A percentile compares a stretch with the other conserved stretches of the same genome.
Evolutionary conservation across 2,113 vertebrate genomes (phyloP).

Genomic region (Pogonocichla stellata): DNA sequence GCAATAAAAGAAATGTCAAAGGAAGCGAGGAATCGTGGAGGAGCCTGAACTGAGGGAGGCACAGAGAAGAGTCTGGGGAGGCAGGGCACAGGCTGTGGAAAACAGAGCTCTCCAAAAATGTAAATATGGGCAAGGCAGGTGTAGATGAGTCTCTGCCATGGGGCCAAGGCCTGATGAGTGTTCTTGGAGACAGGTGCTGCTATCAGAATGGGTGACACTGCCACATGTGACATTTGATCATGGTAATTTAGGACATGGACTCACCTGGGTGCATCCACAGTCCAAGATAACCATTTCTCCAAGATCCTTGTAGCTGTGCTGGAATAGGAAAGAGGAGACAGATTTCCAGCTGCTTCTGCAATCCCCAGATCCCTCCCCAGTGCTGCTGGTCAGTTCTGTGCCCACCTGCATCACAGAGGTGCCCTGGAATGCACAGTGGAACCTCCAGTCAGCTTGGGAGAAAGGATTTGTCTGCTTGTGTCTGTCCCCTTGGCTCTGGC

Average conservation of each 20-base stretch:
- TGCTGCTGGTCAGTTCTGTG: background rate
- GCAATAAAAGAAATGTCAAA: constrained; percentile 41
- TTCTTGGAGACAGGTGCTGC: background rate
- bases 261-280: background rate
- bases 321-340: background rate
- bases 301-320: background rate
- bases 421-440: background rate
- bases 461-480: background rate
- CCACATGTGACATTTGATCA: background rate
- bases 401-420: accelerated
- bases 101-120: background rate
- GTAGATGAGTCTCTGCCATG: background rate
- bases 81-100: background rate
- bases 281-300: background rate
- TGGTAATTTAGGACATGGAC: too few species aligned
- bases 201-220: background rate
- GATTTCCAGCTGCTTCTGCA: background rate
- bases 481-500: background rate
- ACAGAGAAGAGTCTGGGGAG: background rate
- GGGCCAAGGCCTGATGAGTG: background rate
- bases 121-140: background rate
- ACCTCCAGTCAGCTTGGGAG: accelerated
- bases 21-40: background rate
- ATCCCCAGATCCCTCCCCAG: background rate
- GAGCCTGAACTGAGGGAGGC: background rate